Evolutionary conservation across 2,113 vertebrate species (phyloP).

Genomic region (human): DNA sequence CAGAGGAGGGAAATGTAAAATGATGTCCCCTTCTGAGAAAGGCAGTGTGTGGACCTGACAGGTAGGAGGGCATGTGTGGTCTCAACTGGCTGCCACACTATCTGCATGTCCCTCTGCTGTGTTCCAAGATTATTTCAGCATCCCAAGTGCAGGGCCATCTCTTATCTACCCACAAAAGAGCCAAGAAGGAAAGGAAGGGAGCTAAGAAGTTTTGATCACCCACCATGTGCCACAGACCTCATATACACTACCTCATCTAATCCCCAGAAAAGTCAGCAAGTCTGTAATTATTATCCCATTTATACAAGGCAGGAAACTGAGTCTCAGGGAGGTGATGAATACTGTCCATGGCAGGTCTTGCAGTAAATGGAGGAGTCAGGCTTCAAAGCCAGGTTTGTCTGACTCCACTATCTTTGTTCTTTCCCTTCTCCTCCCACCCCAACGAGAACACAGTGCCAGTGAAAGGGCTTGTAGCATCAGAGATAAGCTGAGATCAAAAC

Average conservation of each 20-base stretch:
- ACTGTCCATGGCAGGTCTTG: neutral
- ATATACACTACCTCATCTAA: neutral
- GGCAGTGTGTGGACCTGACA: fast-evolving
- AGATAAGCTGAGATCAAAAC: neutral
- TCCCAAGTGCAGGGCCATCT: neutral
- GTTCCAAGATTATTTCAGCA: neutral
- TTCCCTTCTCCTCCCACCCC: too few species aligned
- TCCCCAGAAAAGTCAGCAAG: neutral
- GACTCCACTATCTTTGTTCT: neutral
- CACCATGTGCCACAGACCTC: too few species aligned
- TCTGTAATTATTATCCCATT: neutral
- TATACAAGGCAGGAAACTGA: neutral
- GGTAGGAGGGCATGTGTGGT: neutral
- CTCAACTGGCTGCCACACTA: fast-evolving
- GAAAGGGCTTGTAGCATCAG: neutral
- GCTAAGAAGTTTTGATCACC: neutral
- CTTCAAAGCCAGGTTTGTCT: neutral
- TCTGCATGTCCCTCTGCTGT: neutral
- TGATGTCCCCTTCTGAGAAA: neutral
- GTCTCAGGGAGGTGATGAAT: neutral
- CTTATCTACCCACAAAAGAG: neutral
- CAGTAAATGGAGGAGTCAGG: neutral
- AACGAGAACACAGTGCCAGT: fast-evolving
- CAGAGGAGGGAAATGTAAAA: neutral
- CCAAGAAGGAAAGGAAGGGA: neutral